phyloP scores from a whole-genome alignment of 2,888 invertebrate species.

The Pyrrhosoma nymphula region DNA sequence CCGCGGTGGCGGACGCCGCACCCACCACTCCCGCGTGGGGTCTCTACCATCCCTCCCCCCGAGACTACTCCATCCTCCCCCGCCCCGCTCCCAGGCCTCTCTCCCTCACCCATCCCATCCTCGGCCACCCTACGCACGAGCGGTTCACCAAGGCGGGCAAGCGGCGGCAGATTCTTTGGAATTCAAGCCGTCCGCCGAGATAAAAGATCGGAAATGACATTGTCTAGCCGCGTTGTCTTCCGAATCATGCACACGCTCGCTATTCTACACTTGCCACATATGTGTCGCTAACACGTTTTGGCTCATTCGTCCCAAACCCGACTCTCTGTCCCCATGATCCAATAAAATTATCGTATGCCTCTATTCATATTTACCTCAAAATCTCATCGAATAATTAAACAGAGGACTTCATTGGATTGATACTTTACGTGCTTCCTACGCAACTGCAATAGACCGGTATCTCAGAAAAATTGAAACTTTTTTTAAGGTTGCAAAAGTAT shows the following conservation, averaged over 20 bases:
- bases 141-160: not conserved
- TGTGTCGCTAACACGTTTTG: not conserved
- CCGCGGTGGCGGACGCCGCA: not conserved
- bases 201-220: slow-evolving; percentile 1
- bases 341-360: too few species aligned
- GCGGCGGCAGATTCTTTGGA: not conserved
- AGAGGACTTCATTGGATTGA: too few species aligned
- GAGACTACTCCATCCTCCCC: too few species aligned
- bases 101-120: not conserved
- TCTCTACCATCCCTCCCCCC: too few species aligned
- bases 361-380: too few species aligned
- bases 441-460: too few species aligned
- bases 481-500: too few species aligned
- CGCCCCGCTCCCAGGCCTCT: not conserved
- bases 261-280: not conserved
- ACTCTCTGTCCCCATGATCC: not conserved
- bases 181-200: not conserved
- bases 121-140: not conserved
- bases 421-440: too few species aligned
- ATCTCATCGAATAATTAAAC: too few species aligned
- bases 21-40: not conserved
- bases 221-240: not conserved
- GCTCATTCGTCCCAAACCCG: not conserved
- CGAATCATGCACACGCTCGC: not conserved
- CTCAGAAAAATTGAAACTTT: too few species aligned